Evolutionary conservation across 1,140 invertebrate genomes (phyloP).

Genomic region (Doryteuthis pealeii): DNA sequence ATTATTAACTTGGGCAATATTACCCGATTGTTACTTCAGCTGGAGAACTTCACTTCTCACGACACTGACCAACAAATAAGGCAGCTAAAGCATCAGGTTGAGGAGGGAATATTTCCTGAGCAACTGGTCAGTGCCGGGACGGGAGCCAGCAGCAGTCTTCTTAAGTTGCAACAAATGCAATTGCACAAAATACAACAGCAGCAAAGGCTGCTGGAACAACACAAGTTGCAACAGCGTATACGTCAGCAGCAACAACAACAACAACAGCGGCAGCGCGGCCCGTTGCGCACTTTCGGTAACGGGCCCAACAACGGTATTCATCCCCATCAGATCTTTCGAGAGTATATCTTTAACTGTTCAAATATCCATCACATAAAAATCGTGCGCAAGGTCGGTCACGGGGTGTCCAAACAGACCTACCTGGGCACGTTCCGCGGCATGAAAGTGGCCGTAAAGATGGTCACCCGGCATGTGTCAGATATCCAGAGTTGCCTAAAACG

Average conservation of each 20-base stretch:
- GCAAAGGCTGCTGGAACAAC: too few species aligned
- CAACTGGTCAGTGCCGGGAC: not conserved
- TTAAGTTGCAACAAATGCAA: not conserved
- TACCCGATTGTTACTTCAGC: too few species aligned
- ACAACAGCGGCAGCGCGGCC: not conserved
- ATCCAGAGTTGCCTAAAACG: conserved; percentile 46
- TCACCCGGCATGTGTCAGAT: conserved; percentile 51
- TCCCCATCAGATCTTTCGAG: not conserved
- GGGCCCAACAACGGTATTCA: not conserved
- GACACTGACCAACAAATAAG: too few species aligned
- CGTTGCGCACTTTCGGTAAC: not conserved
- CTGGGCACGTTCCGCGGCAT: conserved; percentile 37
- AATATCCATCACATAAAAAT: conserved; percentile 48
- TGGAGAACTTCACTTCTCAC: too few species aligned
- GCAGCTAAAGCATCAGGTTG: too few species aligned
- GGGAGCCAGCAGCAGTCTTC: not conserved
- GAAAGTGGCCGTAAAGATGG: conserved; percentile 54
- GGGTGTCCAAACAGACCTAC: conserved; percentile 53
- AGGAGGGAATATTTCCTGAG: not conserved
- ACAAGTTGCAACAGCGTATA: too few species aligned
- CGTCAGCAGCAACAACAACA: not conserved
- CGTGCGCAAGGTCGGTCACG: conserved; percentile 49
- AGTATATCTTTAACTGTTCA: conserved; percentile 45
- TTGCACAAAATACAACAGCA: not conserved
- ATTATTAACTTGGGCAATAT: too few species aligned